A percentile compares a stretch with the other conserved stretches of the same genome.
Conservation (phyloP, 2,797 vertebrate genomes). For the Poecilia wingei region DNA sequence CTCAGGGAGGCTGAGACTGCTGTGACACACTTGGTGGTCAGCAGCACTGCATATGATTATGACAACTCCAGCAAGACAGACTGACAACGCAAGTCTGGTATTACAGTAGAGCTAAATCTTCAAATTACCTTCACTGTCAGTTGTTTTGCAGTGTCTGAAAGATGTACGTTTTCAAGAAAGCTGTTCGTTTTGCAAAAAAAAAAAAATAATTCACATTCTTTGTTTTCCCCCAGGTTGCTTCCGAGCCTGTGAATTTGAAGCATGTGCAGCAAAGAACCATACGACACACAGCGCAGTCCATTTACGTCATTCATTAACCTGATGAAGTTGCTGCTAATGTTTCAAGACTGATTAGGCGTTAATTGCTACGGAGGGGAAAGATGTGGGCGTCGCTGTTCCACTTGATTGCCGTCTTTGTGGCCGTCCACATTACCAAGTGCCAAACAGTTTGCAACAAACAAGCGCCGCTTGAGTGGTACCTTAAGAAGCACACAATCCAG, state of each 20-base stretch:
- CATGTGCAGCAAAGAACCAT: constrained; percentile 5
- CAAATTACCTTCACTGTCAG: neutral
- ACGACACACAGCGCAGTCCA: neutral
- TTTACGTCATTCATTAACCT: constrained; percentile 21
- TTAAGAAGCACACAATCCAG: constrained; percentile 59
- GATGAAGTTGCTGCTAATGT: constrained; percentile 22
- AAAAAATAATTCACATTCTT: neutral
- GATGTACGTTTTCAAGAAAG: neutral
- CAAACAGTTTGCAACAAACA: constrained; percentile 73
- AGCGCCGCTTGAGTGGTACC: constrained; percentile 74
- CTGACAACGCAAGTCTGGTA: constrained; percentile 29
- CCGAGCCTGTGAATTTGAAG: constrained; percentile 23
- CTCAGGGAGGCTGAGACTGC: constrained; percentile 57
- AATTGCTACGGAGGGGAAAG: constrained; percentile 25
- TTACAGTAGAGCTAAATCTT: constrained; percentile 27
- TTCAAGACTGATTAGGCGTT: constrained; percentile 27
- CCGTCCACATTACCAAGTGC: constrained; percentile 47
- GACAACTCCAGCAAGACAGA: constrained; percentile 42
- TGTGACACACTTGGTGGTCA: constrained; percentile 77
- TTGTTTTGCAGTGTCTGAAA: neutral
- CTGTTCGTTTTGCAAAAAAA: neutral
- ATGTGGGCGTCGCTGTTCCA: constrained; percentile 48
- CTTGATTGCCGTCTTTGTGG: constrained; percentile 43
- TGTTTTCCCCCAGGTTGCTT: constrained; percentile 46
- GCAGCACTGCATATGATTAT: constrained; percentile 62